Evolutionary conservation across 2,797 vertebrate species (phyloP).

Genomic region (Melopsittacus undulatus): DNA sequence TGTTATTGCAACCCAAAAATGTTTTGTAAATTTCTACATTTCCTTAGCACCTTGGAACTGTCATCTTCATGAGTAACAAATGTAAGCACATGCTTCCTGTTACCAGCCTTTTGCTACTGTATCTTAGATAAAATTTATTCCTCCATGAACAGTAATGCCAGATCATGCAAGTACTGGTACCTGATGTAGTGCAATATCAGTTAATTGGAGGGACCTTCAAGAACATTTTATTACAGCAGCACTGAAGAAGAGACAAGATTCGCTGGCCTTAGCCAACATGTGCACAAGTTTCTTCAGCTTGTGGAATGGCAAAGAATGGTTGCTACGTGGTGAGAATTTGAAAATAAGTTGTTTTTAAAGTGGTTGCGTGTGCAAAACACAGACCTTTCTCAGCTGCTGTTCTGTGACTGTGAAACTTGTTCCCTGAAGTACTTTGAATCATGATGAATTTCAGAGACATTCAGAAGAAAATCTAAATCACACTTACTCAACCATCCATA

Average conservation of each 20-base stretch:
- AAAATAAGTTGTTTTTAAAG: background rate
- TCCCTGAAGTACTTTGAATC: conserved; percentile 9
- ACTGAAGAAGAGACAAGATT: background rate
- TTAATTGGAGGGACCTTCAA: background rate
- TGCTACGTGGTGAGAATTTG: background rate
- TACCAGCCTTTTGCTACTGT: background rate
- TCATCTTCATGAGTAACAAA: background rate
- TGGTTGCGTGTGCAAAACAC: background rate
- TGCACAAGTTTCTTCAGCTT: background rate
- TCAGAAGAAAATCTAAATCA: conserved; percentile 19
- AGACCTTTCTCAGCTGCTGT: background rate
- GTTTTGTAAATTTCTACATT: background rate
- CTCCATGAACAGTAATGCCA: background rate
- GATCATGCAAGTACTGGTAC: background rate
- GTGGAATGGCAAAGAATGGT: background rate
- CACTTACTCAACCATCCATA: background rate
- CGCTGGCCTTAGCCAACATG: background rate
- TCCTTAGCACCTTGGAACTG: background rate
- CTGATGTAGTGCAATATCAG: background rate
- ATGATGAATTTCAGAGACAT: background rate
- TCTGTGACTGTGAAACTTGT: conserved; percentile 11
- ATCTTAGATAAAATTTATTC: background rate
- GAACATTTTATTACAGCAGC: background rate
- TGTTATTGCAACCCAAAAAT: background rate
- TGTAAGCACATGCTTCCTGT: background rate